Percentiles rank a stretch among this genome's conserved stretches.
These are phyloP conservation scores for Arctia plantaginis DNA, from an alignment of 2,888 invertebrate genomes.

Conservation along the genomic window DNA sequence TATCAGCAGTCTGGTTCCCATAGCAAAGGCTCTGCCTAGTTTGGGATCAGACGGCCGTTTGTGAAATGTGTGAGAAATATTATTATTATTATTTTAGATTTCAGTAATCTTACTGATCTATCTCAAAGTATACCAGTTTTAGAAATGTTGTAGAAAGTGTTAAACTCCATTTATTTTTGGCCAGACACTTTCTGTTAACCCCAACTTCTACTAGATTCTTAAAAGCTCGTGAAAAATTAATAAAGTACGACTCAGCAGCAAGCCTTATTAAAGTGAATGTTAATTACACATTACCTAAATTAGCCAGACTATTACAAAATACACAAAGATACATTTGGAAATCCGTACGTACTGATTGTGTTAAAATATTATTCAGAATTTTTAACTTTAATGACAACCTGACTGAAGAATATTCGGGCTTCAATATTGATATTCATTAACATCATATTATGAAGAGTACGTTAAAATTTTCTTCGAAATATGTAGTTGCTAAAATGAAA, in stretches of 20 bases:
- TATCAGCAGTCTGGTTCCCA: no score
- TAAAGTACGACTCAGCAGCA: background rate
- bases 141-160: background rate
- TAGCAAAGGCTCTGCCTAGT: no score
- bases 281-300: background rate
- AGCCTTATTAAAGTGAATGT: background rate
- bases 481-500: conserved; percentile 47
- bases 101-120: background rate
- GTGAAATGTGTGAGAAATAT: no score
- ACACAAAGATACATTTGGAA: background rate
- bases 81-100: no score
- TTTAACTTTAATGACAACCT: background rate
- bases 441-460: background rate
- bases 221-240: background rate
- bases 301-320: background rate
- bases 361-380: background rate
- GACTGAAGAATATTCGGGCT: background rate
- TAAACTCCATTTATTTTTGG: background rate
- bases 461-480: conserved; percentile 20
- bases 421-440: background rate
- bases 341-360: background rate
- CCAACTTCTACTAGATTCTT: background rate
- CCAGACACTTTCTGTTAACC: background rate
- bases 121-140: background rate
- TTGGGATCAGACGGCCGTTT: no score